Evolutionary conservation across 1,140 invertebrate species (phyloP).

Genomic region (Gonioctena quinquepunctata): DNA sequence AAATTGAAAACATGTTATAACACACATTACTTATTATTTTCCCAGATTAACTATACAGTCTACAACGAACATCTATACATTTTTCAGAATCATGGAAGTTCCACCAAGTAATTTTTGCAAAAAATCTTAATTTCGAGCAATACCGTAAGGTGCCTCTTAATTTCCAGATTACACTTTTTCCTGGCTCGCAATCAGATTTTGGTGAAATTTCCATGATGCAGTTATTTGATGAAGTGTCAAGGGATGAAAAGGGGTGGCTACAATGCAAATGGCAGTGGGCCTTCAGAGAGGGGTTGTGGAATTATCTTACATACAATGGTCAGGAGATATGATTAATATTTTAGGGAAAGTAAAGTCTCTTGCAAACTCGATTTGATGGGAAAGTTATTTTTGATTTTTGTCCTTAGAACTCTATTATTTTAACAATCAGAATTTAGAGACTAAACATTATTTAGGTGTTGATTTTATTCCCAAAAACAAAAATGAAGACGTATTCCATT

Average conservation of each 20-base stretch:
- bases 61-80: slow-evolving; percentile 52
- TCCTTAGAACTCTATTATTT: too few species aligned
- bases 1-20: slow-evolving; percentile 13
- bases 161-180: too few species aligned
- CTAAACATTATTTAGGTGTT: too few species aligned
- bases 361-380: too few species aligned
- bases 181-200: slow-evolving; percentile 15
- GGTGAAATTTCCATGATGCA: slow-evolving; percentile 33
- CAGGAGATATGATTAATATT: slow-evolving; percentile 5
- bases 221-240: slow-evolving; percentile 4
- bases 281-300: slow-evolving; percentile 6
- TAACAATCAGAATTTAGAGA: background rate
- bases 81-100: slow-evolving; percentile 24
- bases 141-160: too few species aligned
- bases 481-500: too few species aligned
- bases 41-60: slow-evolving; percentile 41
- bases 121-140: too few species aligned
- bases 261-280: slow-evolving; percentile 27
- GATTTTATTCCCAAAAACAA: too few species aligned
- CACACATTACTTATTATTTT: slow-evolving; percentile 21
- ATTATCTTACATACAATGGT: slow-evolving; percentile 5
- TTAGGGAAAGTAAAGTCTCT: too few species aligned
- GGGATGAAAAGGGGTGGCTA: slow-evolving; percentile 8
- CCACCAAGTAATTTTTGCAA: too few species aligned
- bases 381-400: too few species aligned